These are phyloP conservation scores for Drosophila trichaetosa DNA, from an alignment of 2,888 invertebrate species.

Conservation along the genomic window DNA sequence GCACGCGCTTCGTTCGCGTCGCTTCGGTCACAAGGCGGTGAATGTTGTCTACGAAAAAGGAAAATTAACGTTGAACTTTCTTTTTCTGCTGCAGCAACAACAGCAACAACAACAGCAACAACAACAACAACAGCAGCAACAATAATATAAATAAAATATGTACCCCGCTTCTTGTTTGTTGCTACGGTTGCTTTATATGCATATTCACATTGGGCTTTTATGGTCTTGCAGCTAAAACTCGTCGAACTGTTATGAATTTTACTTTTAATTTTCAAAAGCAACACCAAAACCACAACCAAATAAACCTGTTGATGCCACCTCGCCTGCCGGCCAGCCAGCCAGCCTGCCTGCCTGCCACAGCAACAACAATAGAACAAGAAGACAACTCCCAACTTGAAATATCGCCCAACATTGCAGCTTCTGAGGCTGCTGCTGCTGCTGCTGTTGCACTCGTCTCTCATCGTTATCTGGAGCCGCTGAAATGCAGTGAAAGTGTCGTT, in stretches of 20 bases:
- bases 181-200: slow-evolving; percentile 34
- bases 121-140: slow-evolving; percentile 42
- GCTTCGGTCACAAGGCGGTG: slow-evolving; percentile 66
- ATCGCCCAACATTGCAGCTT: neutral
- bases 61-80: slow-evolving; percentile 77
- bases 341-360: neutral
- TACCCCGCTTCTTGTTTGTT: slow-evolving; percentile 44
- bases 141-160: slow-evolving; percentile 75
- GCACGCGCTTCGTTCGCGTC: slow-evolving; percentile 59
- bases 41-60: slow-evolving; percentile 75
- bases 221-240: slow-evolving; percentile 58
- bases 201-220: slow-evolving; percentile 60
- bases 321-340: neutral
- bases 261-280: slow-evolving; percentile 66
- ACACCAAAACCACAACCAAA: slow-evolving; percentile 22
- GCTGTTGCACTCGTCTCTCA: slow-evolving; percentile 38
- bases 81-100: slow-evolving; percentile 66
- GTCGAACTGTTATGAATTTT: slow-evolving; percentile 71
- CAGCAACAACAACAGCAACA: slow-evolving; percentile 27
- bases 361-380: slow-evolving; percentile 49
- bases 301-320: slow-evolving; percentile 60
- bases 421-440: slow-evolving; percentile 8
- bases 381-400: slow-evolving; percentile 31
- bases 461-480: slow-evolving; percentile 22
- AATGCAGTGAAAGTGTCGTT: slow-evolving; percentile 76